Percentiles rank a stretch among this genome's conserved stretches.
phyloP scores from a whole-genome alignment of 2,113 vertebrate genomes.

The Spilogale gracilis region DNA sequence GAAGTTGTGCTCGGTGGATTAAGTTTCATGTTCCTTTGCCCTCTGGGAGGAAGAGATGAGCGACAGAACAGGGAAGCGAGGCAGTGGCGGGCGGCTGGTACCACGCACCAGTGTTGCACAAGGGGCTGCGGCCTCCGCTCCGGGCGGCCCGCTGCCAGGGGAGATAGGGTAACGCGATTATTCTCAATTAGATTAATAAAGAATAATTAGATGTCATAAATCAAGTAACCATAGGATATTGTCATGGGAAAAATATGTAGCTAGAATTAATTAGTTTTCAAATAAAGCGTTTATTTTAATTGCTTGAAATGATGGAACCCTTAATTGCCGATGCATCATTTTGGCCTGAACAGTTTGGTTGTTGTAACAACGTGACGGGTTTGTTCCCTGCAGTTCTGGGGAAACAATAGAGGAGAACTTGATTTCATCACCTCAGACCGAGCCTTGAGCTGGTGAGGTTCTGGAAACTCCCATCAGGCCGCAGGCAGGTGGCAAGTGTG shows the following conservation, averaged over 20 bases:
- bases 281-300: constrained; percentile 90
- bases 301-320: constrained; percentile 87
- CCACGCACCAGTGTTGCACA: constrained; percentile 77
- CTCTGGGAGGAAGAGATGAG: constrained; percentile 82
- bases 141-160: constrained; percentile 83
- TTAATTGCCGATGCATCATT: constrained; percentile 88
- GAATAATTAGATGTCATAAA: constrained; percentile 91
- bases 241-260: constrained; percentile 92
- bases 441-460: constrained; percentile 75
- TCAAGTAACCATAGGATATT: constrained; percentile 88
- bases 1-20: constrained; percentile 64
- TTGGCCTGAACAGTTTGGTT: constrained; percentile 81
- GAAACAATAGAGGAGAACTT: constrained; percentile 70
- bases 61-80: constrained; percentile 83
- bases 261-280: constrained; percentile 91
- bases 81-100: constrained; percentile 77
- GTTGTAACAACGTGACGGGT: constrained; percentile 87
- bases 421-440: constrained; percentile 73
- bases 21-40: constrained; percentile 78
- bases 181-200: constrained; percentile 90
- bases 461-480: constrained; percentile 73
- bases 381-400: constrained; percentile 83
- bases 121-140: constrained; percentile 84
- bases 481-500: constrained; percentile 61
- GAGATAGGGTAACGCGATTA: constrained; percentile 86